Evolutionary conservation across 1,140 invertebrate species (phyloP), one percentile per base, ranked within the genome.

Genomic region (Coptotermes formosanus): DNA sequence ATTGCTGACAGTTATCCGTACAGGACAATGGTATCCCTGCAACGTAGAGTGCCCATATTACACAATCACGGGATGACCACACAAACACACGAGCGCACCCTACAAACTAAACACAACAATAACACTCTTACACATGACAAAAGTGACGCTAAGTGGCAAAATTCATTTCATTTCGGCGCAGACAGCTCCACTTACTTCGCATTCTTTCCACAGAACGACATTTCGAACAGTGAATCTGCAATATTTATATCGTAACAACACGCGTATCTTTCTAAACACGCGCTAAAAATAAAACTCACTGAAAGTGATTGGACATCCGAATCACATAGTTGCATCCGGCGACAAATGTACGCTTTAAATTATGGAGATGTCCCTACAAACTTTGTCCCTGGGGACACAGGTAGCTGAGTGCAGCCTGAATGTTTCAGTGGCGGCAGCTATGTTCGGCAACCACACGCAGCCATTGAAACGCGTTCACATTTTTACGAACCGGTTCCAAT

Each of bases 311-410:
- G 64, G 64, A 75, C 64, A 75, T 75, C 64, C 64, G n/a, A 8
- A 75, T 75, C 64, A 75, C 64, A 75, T 75, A 75, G 64, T 30
- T n/a, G n/a, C 64, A 75, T 75, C 64, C 64, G 64, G 64, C 64
- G 64, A 75, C 64, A 75, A 75, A 75, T 75, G 64, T 75, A 75
- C 64, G 64, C 64, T 75, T 75, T 75, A 75, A 75, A 75, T 75
- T 75, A 75, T 75, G 64, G 25, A 75, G 64, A 75, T 75, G 64
- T 19, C 30, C n/a, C 64, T 75, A 16, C 25, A 75, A 55, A 75
- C 64, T 4, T 8, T 9, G 64, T 3, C 64, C 64, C 64, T 30
- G 25, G 64, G 64, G 64, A n/a, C 9, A 16, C 25, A n/a, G n/a
- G n/a, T 25, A 75, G 64, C 25, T 75, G n/a, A 75, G 64, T 75